Evolutionary conservation across 2,113 vertebrate genomes (phyloP).

Genomic region (Sitta europaea): DNA sequence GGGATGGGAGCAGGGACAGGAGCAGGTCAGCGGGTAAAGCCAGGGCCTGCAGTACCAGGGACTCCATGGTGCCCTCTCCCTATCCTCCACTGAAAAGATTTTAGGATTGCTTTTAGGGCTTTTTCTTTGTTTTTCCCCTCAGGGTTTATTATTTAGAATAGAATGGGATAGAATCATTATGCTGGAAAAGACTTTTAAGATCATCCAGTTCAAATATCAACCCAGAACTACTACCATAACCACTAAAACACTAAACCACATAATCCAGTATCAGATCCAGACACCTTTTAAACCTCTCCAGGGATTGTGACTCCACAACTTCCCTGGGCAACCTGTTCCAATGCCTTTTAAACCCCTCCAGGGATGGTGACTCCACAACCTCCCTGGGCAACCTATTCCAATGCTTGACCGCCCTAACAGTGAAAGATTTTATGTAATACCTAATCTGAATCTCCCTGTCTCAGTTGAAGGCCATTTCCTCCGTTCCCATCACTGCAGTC

Average conservation of each 20-base stretch:
- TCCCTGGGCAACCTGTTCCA: background rate
- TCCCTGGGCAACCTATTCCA: background rate
- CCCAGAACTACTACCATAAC: background rate
- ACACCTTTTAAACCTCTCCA: background rate
- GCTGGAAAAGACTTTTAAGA: background rate
- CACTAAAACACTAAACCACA: background rate
- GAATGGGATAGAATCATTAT: background rate
- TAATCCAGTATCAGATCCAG: background rate
- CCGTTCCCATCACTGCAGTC: background rate
- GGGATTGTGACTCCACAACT: background rate
- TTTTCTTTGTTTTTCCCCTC: background rate
- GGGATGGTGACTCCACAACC: background rate
- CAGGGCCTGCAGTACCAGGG: background rate
- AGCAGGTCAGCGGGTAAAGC: background rate
- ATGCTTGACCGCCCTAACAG: background rate
- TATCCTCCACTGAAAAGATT: background rate
- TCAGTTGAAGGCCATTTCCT: background rate
- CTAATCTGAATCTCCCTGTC: background rate
- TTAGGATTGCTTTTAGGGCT: accelerated
- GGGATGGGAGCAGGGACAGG: too few species aligned
- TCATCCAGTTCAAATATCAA: background rate
- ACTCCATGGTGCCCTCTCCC: background rate
- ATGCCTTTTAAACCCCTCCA: background rate
- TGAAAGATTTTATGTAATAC: accelerated
- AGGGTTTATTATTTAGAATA: background rate